Conservation (phyloP, 2,797 vertebrate species). For the Platalea minor region DNA sequence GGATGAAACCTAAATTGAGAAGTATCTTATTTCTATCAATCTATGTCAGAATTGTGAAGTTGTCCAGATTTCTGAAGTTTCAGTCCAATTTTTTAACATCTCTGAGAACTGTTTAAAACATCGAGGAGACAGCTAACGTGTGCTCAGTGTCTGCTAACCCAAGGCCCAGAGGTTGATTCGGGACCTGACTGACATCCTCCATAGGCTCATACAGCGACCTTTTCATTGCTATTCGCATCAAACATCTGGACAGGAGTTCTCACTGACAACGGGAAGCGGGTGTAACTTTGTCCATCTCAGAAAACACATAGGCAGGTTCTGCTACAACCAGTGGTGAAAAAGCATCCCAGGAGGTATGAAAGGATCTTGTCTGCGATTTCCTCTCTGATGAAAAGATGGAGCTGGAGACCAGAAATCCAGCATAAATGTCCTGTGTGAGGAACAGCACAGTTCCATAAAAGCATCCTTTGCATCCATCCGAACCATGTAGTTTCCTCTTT, state of each 20-base stretch:
- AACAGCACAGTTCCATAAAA: neutral
- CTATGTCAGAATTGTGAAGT: neutral
- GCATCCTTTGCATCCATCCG: neutral
- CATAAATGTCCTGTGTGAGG: accelerated
- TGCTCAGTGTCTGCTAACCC: neutral
- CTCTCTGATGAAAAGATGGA: neutral
- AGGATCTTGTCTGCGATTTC: neutral
- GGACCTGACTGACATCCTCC: neutral
- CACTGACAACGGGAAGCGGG: neutral
- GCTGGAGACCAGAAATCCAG: neutral
- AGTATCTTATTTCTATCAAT: neutral
- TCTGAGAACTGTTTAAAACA: neutral
- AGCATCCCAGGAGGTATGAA: neutral
- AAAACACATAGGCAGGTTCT: neutral
- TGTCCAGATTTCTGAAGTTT: neutral
- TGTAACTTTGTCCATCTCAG: neutral
- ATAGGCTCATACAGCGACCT: neutral
- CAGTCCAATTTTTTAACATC: neutral
- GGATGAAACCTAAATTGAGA: neutral
- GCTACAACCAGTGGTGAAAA: neutral
- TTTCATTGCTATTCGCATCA: neutral
- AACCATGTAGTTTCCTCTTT: neutral
- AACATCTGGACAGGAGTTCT: neutral
- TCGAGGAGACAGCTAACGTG: neutral
- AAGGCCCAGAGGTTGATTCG: neutral